These are phyloP conservation scores for Phymanthus crucifer DNA, from an alignment of 92 coral and sea anemone genomes.

Conservation along the genomic window DNA sequence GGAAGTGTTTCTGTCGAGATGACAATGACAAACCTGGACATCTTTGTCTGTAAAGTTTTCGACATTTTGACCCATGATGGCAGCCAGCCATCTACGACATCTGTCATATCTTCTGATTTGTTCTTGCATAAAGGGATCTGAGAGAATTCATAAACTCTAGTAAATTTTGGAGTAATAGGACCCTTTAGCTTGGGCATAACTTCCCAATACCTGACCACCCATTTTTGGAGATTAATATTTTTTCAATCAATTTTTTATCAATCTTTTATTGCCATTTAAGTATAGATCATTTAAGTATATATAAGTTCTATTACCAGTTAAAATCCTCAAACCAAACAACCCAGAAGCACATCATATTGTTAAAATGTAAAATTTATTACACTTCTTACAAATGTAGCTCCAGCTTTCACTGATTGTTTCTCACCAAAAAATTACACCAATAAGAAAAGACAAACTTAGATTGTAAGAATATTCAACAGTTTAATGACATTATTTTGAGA, in stretches of 20 bases:
- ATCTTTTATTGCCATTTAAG: too few relatives aligned
- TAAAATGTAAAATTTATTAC: neutral
- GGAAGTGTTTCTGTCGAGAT: neutral
- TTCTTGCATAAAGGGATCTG: constrained; percentile 88
- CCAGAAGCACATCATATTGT: neutral
- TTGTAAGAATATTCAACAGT: neutral
- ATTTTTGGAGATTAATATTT: too few relatives aligned
- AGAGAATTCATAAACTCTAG: neutral
- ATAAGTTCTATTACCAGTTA: too few relatives aligned
- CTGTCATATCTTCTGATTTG: constrained; percentile 60
- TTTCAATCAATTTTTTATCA: too few relatives aligned
- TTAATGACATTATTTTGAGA: neutral
- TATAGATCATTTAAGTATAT: too few relatives aligned
- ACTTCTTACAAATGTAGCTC: too few relatives aligned
- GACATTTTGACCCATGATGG: constrained; percentile 91
- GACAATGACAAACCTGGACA: constrained; percentile 56
- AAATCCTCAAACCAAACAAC: too few relatives aligned
- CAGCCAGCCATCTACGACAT: constrained; percentile 86
- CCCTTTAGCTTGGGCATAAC: neutral
- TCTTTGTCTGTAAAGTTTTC: constrained; percentile 80
- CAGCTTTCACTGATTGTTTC: neutral
- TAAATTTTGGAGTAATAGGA: neutral
- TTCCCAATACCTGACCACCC: too few relatives aligned
- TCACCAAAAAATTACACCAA: neutral
- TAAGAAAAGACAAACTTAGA: neutral